Evolutionary conservation across 2,113 vertebrate genomes (phyloP), one percentile per base, ranked within the genome.

Genomic region (Dipodomys merriami): DNA sequence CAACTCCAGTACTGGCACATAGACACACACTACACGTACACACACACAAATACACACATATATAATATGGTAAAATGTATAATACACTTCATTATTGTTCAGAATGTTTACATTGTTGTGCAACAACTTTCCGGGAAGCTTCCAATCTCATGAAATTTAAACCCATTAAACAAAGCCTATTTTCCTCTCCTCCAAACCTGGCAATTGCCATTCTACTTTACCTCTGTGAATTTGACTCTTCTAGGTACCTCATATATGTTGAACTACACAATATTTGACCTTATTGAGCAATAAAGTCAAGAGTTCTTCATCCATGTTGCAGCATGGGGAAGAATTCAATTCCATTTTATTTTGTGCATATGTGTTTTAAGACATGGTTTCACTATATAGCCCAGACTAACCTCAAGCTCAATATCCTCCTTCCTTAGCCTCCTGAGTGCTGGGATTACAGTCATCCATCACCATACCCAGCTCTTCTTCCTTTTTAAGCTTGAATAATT

Each of bases 201-300:
- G 60, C 3, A 4, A 67, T 33, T 35, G 35, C 16, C 30, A 30
- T 71, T 94, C 81, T 13, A 39, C 49, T 69, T 91, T 71, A 44
- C 89, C 79, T 86, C 79, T 80, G 30, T 68, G 92, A 83, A 67
- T 86, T 49, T 81, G 16, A 49, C 30, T 67, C 67, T 20, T 83
- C n/a, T 77, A 87, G n/a, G 64, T 67, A 46, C 23, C 46, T 83
- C 44, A 11, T 35, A 0, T n/a, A 72, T 67, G 86, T 82, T 5
- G 57, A 83, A 39, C 73, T 35, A 44, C 29, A 25, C 8, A 46
- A 27, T 46, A 30, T 49, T 77, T 69, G 33, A 64, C 89, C 85
- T 90, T 73, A 76, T 88, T 76, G 39, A 22, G 65, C 30, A 19
- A n/a, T 73, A 49, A 72, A 33, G 15, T 85, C 76, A 69, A n/a